A percentile compares a stretch with the other conserved stretches of the same genome.
Evolutionary conservation across 1,140 invertebrate species (phyloP).

Genomic region (Doryteuthis pealeii): DNA sequence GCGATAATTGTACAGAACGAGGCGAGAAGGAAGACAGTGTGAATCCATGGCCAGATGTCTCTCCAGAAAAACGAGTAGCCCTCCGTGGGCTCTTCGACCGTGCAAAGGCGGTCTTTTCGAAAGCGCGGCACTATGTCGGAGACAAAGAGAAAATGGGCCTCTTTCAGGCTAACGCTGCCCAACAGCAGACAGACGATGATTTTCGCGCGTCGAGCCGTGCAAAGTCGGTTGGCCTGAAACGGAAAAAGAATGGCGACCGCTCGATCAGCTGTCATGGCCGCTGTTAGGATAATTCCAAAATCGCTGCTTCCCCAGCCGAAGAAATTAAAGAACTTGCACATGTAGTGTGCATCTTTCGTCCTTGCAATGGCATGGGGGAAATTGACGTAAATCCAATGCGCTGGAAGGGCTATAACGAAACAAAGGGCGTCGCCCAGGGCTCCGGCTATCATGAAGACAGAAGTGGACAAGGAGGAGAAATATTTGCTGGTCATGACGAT

Average conservation of each 20-base stretch:
- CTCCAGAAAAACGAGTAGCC: slow-evolving; percentile 27
- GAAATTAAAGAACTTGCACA: slow-evolving; percentile 46
- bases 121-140: slow-evolving; percentile 31
- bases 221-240: slow-evolving; percentile 32
- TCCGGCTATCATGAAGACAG: slow-evolving; percentile 38
- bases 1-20: slow-evolving; percentile 38
- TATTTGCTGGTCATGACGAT: slow-evolving; percentile 42
- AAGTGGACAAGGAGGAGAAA: slow-evolving; percentile 39
- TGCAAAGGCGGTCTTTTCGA: slow-evolving; percentile 33
- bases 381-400: slow-evolving; percentile 41
- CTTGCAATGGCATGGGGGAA: slow-evolving; percentile 12
- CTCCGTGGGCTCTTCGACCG: slow-evolving; percentile 23
- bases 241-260: slow-evolving; percentile 43
- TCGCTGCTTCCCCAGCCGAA: slow-evolving; percentile 48
- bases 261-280: slow-evolving; percentile 47
- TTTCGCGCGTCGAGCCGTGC: slow-evolving; percentile 37
- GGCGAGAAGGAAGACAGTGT: slow-evolving; percentile 37
- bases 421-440: slow-evolving; percentile 39
- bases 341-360: slow-evolving; percentile 25
- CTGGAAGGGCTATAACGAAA: slow-evolving; percentile 34
- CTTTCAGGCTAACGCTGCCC: slow-evolving; percentile 28
- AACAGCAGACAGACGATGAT: slow-evolving; percentile 24
- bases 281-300: slow-evolving; percentile 44
- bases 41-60: slow-evolving; percentile 40
- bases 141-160: slow-evolving; percentile 34